Base-by-base conservation (phyloP, 2,113 vertebrate species). In the Chauna torquata region DNA sequence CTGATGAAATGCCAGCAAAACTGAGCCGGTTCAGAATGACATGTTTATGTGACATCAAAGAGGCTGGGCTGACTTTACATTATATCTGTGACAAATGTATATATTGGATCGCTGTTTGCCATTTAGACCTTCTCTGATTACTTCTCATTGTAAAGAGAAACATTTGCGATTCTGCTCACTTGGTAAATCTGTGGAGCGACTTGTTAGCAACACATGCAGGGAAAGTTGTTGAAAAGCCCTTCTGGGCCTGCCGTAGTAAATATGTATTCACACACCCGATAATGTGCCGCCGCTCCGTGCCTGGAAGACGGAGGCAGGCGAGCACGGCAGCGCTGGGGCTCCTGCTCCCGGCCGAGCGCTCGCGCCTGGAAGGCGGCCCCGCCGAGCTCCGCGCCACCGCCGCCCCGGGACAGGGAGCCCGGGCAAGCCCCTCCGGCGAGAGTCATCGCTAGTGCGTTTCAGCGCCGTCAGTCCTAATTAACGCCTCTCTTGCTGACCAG, bases 41-140 rank as follows among this genome's bases (percentile, higher is more conserved):
- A 97, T 98, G 96, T 98, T 97, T 97, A 95, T 84, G 90, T 94
- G 95, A 97, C 96, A 97, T 97, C 96, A 97, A 96, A 96, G 96
- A 90, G 96, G 69, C 80, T 91, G 92, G 88, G 94, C 94, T 95
- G 97, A 94, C 96, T 97, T 96, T 92, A 96, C 86, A 32, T 96
- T 97, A 71, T 93, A 97, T 97, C 97, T 96, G 97, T 96, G 97
- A 97, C 97, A 97, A 97, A 96, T 96, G 97, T 96, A 96, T 97
- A 96, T 93, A 95, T 88, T 96, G 96, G 92, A 95, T 96, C 3
- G 10, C 89, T 93, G 94, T 91, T 96, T 95, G 96, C 95, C 95
- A 95, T 96, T 97, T 97, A 95, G 96, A 94, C 92, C 93, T 93
- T 84, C 94, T 94, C 94, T 95, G 92, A 97, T 97, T 97, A 97